Base-by-base conservation (phyloP, 1,140 invertebrate species). In the Hylyphantes graminicola region DNA sequence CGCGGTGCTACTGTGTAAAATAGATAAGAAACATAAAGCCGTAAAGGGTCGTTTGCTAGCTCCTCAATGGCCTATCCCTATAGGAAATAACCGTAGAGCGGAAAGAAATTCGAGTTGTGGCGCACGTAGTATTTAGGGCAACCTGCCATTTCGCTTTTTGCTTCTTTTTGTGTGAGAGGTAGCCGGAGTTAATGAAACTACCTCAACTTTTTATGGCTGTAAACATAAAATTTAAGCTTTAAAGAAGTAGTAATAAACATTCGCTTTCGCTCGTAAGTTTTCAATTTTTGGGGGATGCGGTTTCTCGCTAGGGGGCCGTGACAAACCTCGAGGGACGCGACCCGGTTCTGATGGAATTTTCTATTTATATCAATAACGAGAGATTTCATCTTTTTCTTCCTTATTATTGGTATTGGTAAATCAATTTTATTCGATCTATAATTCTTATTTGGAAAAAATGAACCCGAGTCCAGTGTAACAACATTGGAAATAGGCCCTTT, bases 1-100 rank as follows among this genome's bases (percentile, higher is more conserved):
- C 70, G 51, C 17, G 70, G 51, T 73, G 35, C 35, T 35, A 35
- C 35, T 73, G 70, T 73, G 70, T 73, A 73, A 73, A 73, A 73
- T 19, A 73, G 70, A 73, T 73, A 73, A 73, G 70, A 57, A 73
- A 73, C 70, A 73, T 73, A 73, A 73, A 73, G 70, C 70, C 51
- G 70, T 73, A 73, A 73, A 73, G 70, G 70, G 70, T 21, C 70
- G 57, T 73, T 73, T 73, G 54, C 70, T 57, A 19, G n/a, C 7
- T 13, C 13, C 48, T 70, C n/a, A 70, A 70, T 70, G 67, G 67
- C 67, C 21, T 35, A 35, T 70, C 67, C 67, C 67, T 48, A 13
- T 53, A 70, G 67, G 67, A 70, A 70, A 70, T 70, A 70, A 70
- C 53, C 54, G 13, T 35, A 35, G 50, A 7, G 21, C 70, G 51